A percentile compares a stretch with the other conserved stretches of the same genome.
Evolutionary conservation across 2,888 invertebrate species (phyloP).

Genomic region (Pristionchus japonicus): DNA sequence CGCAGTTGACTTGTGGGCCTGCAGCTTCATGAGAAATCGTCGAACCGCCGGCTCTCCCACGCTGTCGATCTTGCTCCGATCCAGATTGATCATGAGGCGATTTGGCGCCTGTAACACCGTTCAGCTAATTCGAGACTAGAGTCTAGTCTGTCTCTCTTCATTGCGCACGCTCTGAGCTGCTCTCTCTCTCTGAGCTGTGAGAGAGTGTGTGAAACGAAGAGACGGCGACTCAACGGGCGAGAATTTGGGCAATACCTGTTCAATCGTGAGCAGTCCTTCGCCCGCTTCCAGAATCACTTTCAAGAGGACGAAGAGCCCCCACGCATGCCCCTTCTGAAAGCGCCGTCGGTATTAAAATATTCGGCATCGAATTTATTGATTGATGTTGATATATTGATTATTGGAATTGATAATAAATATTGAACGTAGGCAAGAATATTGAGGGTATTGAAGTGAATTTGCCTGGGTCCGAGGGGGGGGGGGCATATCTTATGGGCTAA

Average conservation of each 20-base stretch:
- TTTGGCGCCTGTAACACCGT: constrained; percentile 82
- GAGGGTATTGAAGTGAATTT: too few species aligned
- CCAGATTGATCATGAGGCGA: constrained; percentile 85
- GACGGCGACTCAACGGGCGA: too few species aligned
- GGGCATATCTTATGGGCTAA: too few species aligned
- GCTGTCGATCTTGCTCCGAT: constrained; percentile 84
- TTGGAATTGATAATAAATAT: too few species aligned
- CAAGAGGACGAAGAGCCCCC: constrained; percentile 91
- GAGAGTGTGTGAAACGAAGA: too few species aligned
- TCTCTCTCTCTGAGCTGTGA: too few species aligned
- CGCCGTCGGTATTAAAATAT: too few species aligned
- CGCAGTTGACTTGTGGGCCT: constrained; percentile 91
- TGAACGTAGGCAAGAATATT: too few species aligned
- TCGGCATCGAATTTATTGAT: constrained; percentile 37
- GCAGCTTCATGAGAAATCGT: constrained; percentile 89
- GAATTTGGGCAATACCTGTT: too few species aligned
- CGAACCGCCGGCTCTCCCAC: constrained; percentile 89
- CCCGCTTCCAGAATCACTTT: constrained; percentile 90
- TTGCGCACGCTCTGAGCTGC: too few species aligned
- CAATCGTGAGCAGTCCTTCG: constrained; percentile 85
- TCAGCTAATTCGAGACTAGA: constrained; percentile 77
- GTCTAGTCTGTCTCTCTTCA: too few species aligned
- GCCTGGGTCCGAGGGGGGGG: too few species aligned
- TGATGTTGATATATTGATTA: background rate
- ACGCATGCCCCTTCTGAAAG: constrained; percentile 83